phyloP scores from a whole-genome alignment of 2,888 invertebrate species.

The Busseola fusca region DNA sequence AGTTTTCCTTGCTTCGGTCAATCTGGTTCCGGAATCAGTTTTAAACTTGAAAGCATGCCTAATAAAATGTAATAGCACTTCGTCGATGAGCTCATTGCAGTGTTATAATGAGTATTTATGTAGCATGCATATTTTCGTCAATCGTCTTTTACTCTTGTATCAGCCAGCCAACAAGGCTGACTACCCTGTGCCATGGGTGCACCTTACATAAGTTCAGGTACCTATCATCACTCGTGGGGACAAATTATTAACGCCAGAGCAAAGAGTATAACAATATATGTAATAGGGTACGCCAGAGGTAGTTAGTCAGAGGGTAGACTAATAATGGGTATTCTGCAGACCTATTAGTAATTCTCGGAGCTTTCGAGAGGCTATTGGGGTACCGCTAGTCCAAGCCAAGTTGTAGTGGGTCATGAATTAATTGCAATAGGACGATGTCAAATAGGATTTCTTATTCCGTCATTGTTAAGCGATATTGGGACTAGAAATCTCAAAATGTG shows the following conservation, averaged over 20 bases:
- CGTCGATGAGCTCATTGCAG: background rate
- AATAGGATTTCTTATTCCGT: background rate
- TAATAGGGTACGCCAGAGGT: too few relatives aligned
- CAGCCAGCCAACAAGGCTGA: background rate
- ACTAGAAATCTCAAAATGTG: background rate
- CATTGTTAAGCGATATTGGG: background rate
- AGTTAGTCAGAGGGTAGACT: background rate
- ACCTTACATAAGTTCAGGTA: background rate
- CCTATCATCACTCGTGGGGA: too few relatives aligned
- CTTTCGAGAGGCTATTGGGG: background rate
- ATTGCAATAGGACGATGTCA: background rate
- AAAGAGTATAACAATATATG: too few relatives aligned
- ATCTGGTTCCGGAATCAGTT: background rate
- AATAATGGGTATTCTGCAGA: slow-evolving; percentile 17
- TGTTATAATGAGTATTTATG: background rate
- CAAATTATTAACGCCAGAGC: background rate
- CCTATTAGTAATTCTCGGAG: slow-evolving; percentile 13
- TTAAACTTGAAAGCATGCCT: slow-evolving; percentile 8
- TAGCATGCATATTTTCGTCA: background rate
- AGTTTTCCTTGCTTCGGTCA: background rate
- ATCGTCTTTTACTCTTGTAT: background rate
- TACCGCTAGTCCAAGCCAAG: slow-evolving; percentile 8
- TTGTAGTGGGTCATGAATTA: slow-evolving; percentile 23
- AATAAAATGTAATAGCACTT: slow-evolving; percentile 3
- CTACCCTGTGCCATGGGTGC: background rate